These are phyloP conservation scores for Scophthalmus maximus DNA, from an alignment of 2,113 vertebrate genomes.

Conservation along the genomic window DNA sequence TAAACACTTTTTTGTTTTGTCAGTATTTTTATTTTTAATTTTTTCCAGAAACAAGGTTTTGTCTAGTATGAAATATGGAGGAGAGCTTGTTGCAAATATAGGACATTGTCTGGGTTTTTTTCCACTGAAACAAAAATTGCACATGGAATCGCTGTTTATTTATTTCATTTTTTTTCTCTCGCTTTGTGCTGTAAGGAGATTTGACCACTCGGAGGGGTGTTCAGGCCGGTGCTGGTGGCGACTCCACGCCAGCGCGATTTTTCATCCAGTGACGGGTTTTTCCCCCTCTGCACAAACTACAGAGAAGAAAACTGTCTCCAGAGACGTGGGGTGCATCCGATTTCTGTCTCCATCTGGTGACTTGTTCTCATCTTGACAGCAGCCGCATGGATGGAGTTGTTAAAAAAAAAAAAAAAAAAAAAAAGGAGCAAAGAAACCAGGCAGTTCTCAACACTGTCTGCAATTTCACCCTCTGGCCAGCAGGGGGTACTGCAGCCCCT, in stretches of 20 bases:
- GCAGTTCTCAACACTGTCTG: conserved; percentile 53
- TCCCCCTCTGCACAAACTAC: conserved; percentile 56
- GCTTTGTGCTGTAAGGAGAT: conserved; percentile 67
- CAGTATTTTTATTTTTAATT: not conserved
- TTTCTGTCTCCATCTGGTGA: conserved; percentile 35
- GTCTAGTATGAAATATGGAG: conserved; percentile 52
- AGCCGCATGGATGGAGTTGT: conserved; percentile 37
- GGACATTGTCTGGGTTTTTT: conserved; percentile 72
- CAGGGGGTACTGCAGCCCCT: conserved; percentile 51
- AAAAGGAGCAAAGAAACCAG: conserved; percentile 51
- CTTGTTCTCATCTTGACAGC: conserved; percentile 37
- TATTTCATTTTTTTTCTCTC: no score
- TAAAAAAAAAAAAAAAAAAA: conserved; percentile 14
- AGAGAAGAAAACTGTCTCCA: conserved; percentile 29
- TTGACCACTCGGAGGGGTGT: conserved; percentile 41
- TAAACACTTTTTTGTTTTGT: conserved; percentile 61
- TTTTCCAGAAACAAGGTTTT: conserved; percentile 66
- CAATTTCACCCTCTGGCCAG: conserved; percentile 53
- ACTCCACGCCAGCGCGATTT: conserved; percentile 14
- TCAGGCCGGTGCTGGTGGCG: conserved; percentile 31
- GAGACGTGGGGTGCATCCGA: conserved; percentile 29
- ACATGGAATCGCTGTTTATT: conserved; percentile 66
- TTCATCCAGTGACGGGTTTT: conserved; percentile 31
- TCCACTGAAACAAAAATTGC: conserved; percentile 67
- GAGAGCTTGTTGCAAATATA: conserved; percentile 60